Conservation (phyloP, 2,888 invertebrate genomes). For the Cerceris ruficornis region DNA sequence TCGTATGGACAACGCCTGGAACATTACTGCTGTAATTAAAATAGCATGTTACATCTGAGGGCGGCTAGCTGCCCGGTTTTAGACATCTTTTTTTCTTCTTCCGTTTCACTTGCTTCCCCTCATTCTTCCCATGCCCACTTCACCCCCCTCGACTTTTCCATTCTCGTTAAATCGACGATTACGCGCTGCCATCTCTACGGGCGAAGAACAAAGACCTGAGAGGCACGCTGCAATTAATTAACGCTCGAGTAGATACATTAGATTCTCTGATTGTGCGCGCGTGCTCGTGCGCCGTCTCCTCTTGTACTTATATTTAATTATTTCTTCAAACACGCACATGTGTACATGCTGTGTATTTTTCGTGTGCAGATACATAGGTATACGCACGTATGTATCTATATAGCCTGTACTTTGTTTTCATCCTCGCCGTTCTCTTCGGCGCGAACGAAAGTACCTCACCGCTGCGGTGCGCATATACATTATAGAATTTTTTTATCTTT, state of each 20-base stretch:
- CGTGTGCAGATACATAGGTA: not conserved
- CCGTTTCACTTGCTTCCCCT: constrained; percentile 4
- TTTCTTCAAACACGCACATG: not conserved
- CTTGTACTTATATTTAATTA: not conserved
- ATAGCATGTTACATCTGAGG: constrained; percentile 54
- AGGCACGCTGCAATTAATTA: constrained; percentile 63
- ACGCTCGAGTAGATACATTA: constrained; percentile 50
- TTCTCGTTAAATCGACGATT: constrained; percentile 50
- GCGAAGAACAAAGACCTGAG: constrained; percentile 64
- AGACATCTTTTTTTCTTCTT: constrained; percentile 6
- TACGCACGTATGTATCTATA: not conserved
- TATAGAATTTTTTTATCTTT: constrained; percentile 17
- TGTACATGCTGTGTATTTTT: not conserved
- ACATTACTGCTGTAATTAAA: constrained; percentile 58
- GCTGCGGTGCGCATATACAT: constrained; percentile 15
- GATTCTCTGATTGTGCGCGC: constrained; percentile 38
- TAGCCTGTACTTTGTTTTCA: not conserved
- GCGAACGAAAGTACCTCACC: constrained; percentile 13
- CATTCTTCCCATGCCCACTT: constrained; percentile 6
- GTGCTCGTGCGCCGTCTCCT: constrained; percentile 14
- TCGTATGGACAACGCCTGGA: constrained; percentile 34
- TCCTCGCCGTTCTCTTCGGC: not conserved
- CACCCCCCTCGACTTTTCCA: constrained; percentile 5
- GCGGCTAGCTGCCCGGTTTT: constrained; percentile 26
- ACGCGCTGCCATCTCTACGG: constrained; percentile 53